These are phyloP conservation scores for Cinclus cinclus DNA, from an alignment of 2,113 vertebrate genomes.

Conservation along the genomic window DNA sequence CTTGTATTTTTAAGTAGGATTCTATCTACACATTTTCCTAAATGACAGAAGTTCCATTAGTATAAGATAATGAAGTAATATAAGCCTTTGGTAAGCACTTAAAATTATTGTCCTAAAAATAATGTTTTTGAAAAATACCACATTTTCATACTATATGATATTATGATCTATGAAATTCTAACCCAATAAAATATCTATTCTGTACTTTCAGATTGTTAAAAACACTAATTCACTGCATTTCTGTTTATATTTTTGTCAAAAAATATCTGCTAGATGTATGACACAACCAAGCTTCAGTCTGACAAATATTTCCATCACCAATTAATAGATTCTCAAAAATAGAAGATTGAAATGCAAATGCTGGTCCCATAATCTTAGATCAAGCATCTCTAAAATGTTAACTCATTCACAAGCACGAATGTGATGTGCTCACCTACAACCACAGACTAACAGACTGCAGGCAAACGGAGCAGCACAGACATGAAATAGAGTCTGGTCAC, in stretches of 20 bases:
- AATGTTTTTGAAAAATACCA: background rate
- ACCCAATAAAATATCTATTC: background rate
- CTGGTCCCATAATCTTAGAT: background rate
- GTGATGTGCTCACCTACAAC: accelerated
- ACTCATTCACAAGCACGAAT: background rate
- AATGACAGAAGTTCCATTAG: background rate
- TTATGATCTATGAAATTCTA: background rate
- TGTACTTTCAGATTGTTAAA: background rate
- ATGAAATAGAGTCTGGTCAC: background rate
- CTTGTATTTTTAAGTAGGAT: background rate
- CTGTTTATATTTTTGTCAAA: background rate
- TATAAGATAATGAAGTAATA: background rate
- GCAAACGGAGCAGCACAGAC: background rate
- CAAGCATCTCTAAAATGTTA: background rate
- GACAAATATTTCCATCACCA: background rate
- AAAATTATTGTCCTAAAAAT: background rate
- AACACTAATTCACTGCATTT: background rate
- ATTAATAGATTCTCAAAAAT: background rate
- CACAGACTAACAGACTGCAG: background rate
- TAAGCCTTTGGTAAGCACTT: background rate
- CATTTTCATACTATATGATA: background rate
- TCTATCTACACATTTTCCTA: background rate
- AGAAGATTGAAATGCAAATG: background rate
- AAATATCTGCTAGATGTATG: background rate
- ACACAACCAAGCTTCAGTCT: background rate